phyloP scores from a whole-genome alignment of 2,113 vertebrate genomes.

The Tricholaema leucomelas region DNA sequence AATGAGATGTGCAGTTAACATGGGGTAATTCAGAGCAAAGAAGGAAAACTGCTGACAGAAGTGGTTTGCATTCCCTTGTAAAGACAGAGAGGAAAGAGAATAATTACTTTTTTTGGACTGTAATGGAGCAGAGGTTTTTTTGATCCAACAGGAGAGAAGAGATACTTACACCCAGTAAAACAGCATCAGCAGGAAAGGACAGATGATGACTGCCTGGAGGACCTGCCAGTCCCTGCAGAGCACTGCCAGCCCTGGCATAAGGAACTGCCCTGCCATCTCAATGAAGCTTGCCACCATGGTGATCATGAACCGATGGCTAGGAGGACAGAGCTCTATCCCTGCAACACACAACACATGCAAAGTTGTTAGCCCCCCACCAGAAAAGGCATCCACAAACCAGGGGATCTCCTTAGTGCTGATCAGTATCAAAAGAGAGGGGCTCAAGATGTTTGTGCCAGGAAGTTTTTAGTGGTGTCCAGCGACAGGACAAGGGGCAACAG shows the following conservation, averaged over 20 bases:
- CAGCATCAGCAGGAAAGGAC: constrained; percentile 94
- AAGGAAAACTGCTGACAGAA: background rate
- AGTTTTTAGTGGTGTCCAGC: too few species aligned
- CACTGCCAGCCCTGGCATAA: constrained; percentile 92
- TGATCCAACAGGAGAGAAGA: background rate
- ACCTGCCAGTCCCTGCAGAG: constrained; percentile 96
- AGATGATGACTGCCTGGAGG: constrained; percentile 94
- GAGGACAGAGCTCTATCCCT: constrained; percentile 97
- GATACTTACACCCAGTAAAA: constrained; percentile 92
- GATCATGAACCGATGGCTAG: constrained; percentile 92
- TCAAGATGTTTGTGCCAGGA: too few species aligned
- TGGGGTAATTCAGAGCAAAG: background rate
- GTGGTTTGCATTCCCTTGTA: background rate
- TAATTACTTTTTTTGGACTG: background rate
- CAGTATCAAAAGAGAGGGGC: too few species aligned
- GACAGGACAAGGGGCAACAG: too few species aligned
- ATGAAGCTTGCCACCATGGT: constrained; percentile 96
- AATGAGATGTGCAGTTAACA: background rate
- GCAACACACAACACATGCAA: constrained; percentile 34
- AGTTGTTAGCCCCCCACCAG: background rate
- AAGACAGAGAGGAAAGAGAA: background rate
- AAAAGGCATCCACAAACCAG: background rate
- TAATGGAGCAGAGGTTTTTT: background rate
- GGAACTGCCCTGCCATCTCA: constrained; percentile 91
- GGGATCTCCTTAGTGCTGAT: too few species aligned